A percentile compares a stretch with the other conserved stretches of the same genome.
These are phyloP conservation scores for Danio aesculapii DNA, from an alignment of 2,797 vertebrate genomes.

Conservation along the genomic window DNA sequence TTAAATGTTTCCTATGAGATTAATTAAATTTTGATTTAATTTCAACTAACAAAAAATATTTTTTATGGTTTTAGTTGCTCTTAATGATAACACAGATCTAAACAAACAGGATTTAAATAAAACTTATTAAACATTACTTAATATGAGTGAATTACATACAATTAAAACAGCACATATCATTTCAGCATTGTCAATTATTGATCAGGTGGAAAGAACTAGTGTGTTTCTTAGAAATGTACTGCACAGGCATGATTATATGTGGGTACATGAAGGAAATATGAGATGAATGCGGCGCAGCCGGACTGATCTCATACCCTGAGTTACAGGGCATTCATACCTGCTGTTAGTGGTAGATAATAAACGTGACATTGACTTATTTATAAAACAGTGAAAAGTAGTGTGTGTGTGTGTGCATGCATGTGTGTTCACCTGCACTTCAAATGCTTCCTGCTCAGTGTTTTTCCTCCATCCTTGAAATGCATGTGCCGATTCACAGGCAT, in stretches of 20 bases:
- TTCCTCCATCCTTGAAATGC: constrained; percentile 76
- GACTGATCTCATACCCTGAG: not conserved
- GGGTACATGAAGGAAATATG: not conserved
- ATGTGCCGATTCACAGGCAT: constrained; percentile 80
- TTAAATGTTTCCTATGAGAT: too few relatives aligned
- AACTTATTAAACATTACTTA: not conserved
- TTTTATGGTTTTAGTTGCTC: not conserved
- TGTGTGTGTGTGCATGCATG: not conserved
- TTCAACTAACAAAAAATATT: not conserved
- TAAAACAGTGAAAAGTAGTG: too few relatives aligned
- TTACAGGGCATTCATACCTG: not conserved
- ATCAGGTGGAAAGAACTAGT: not conserved
- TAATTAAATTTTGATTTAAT: not conserved
- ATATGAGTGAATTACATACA: not conserved
- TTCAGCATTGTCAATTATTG: not conserved
- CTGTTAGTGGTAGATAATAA: not conserved
- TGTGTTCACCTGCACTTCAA: constrained; percentile 70
- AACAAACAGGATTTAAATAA: not conserved
- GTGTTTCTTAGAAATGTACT: not conserved
- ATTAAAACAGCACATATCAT: not conserved
- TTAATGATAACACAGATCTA: not conserved
- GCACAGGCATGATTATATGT: not conserved
- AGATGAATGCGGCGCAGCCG: not conserved
- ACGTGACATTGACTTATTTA: not conserved
- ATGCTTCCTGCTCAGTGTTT: constrained; percentile 58